Base-by-base conservation (phyloP, 2,888 invertebrate genomes). In the Blera fallax region DNA sequence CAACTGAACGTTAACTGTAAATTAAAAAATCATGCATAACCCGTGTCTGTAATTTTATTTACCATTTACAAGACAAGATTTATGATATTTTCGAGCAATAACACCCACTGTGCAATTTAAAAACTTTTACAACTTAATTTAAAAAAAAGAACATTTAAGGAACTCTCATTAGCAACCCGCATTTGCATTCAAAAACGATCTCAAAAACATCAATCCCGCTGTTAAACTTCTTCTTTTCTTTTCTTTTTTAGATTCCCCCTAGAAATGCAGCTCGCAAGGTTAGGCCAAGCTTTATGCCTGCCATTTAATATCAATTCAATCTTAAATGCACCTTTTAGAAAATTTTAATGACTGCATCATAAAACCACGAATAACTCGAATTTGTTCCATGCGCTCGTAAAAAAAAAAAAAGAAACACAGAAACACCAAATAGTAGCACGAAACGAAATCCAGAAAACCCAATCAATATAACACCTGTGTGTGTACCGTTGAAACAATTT, bases 331-430 rank as follows among this genome's bases (percentile, higher is more conserved):
- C 34, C 48, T 74, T 67, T 58, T 65, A 64, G 21, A 64, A 56
- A 69, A 48, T 56, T 79, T 79, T 79, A 79, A 80, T 60, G 65
- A 52, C 60, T 34, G 24, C 32, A 52, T 37, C 50, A 52, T 67
- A 64, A 81, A 80, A 62, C 6, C 62, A 27, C 32, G 27, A 54
- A 62, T 62, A 54, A 40, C 37, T 81, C 29, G 76, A 76, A 76
- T 76, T 81, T 76, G 76, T 76, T 76, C 27, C 76, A 54, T 67
- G 50, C 48, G 80, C 60, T 74, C 74, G 65, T 80, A 80, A 80
- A 80, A 37, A 37, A 37, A 11, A 37, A 10, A 37, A 37, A 37
- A 37, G 11, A 5, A 40, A 72, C n/a, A n/a, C n/a, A n/a, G n/a
- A n/a, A n/a, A n/a, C n/a, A n/a, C n/a, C n/a, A n/a, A 58, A 37